Evolutionary conservation across 1,140 invertebrate species (phyloP), one percentile per base, ranked within the genome.

Genomic region (Anoplophora glabripennis): DNA sequence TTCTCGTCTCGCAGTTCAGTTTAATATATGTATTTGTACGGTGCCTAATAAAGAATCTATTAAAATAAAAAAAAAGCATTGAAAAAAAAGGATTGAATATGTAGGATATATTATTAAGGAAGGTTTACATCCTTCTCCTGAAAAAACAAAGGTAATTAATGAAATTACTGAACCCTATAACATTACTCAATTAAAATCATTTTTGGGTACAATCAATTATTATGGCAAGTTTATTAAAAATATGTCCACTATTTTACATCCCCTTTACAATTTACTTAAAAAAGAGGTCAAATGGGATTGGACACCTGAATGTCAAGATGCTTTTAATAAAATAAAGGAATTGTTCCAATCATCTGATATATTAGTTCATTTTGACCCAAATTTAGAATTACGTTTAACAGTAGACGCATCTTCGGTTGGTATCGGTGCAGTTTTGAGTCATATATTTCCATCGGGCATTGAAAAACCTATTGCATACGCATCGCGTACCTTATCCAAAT

Each of bases 401-500:
- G 61, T 61, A 10, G 71, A 75, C 58, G 67, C 67, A 10, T 57
- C 37, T 15, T 40, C 49, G 18, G 41, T 54, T 33, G 71, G 68
- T 7, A 42, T 72, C 15, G 68, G 69, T 2, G 66, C 65, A 14
- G 63, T 69, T 1, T 35, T 75, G 11, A 40, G 17, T n/a, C 69
- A 68, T 38, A 48, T 64, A 41, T 49, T 54, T 28, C 40, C 41
- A 21, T 9, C 34, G 4, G 37, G 47, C 18, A 41, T 40, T 8
- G 61, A 53, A 34, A 14, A 59, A 15, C 46, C 51, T 1, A 48
- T 62, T 47, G 58, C 53, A 35, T 54, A 53, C 12, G 33, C 65
- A 38, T 61, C 61, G 15, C 40, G 74, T 42, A 70, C 72, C 0
- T 64, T 83, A 28, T 68, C 65, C 12, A 38, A 66, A 33, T 63